A percentile compares a stretch with the other conserved stretches of the same genome.
phyloP scores from a whole-genome alignment of 2,888 invertebrate species.

The Ganaspis brasiliensis region DNA sequence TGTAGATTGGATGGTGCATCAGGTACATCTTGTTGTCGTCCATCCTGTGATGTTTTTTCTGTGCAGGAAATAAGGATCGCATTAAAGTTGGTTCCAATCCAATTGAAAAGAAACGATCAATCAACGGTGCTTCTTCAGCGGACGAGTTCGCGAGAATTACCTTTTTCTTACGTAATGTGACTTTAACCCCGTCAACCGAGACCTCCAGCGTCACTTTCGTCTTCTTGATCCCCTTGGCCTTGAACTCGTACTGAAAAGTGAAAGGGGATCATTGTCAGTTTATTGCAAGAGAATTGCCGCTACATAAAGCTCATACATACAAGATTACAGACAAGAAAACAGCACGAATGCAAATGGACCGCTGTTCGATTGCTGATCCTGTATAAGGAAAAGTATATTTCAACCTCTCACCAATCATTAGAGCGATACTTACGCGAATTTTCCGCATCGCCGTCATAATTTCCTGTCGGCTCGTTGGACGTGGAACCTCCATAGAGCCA shows the following conservation, averaged over 20 bases:
- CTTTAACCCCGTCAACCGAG: slow-evolving; percentile 96
- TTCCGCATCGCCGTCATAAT: slow-evolving; percentile 99
- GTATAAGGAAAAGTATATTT: background rate
- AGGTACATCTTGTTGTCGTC: slow-evolving; percentile 88
- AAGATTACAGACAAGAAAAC: background rate
- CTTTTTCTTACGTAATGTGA: slow-evolving; percentile 92
- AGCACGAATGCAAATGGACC: background rate
- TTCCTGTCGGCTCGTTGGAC: slow-evolving; percentile 97
- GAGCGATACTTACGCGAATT: slow-evolving; percentile 90
- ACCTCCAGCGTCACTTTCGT: slow-evolving; percentile 97
- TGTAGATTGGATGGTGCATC: slow-evolving; percentile 96
- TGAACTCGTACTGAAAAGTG: slow-evolving; percentile 97
- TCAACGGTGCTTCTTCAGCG: slow-evolving; percentile 42
- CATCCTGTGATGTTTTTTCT: slow-evolving; percentile 90
- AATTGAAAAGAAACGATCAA: slow-evolving; percentile 48
- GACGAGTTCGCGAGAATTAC: slow-evolving; percentile 72
- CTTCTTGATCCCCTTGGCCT: slow-evolving; percentile 98
- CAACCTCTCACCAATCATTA: slow-evolving; percentile 49
- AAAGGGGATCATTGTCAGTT: slow-evolving; percentile 54
- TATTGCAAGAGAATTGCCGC: slow-evolving; percentile 2
- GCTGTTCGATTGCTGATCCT: slow-evolving; percentile 8
- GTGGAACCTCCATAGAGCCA: slow-evolving; percentile 97
- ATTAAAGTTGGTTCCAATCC: slow-evolving; percentile 68
- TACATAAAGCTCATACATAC: background rate
- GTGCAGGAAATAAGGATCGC: slow-evolving; percentile 73